A percentile compares a stretch with the other conserved stretches of the same genome.
Evolutionary conservation across 2,797 vertebrate genomes (phyloP).

Genomic region (Eulemur rubriventer): DNA sequence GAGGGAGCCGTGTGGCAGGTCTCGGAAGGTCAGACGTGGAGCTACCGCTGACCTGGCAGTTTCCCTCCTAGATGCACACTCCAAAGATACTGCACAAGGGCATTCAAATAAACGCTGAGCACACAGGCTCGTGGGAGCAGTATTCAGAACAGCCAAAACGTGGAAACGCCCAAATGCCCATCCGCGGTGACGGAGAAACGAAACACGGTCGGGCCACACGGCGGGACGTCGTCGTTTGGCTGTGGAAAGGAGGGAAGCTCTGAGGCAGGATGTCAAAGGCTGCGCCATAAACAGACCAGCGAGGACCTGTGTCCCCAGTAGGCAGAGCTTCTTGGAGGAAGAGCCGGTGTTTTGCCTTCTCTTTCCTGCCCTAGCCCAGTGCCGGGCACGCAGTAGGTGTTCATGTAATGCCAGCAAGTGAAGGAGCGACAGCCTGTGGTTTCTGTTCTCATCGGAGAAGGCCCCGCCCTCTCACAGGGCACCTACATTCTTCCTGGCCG

Average conservation of each 20-base stretch:
- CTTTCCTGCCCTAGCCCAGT: fast-evolving
- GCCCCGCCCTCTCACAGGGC: neutral
- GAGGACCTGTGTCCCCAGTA: neutral
- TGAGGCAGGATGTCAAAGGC: no score
- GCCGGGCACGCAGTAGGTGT: neutral
- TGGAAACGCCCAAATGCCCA: neutral
- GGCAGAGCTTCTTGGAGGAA: neutral
- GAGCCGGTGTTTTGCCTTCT: fast-evolving
- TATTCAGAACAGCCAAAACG: fast-evolving
- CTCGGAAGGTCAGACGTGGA: neutral
- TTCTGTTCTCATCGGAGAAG: neutral
- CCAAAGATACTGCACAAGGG: neutral
- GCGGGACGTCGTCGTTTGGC: neutral
- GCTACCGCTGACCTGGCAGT: fast-evolving
- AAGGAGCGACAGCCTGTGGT: fast-evolving
- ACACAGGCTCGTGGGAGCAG: neutral
- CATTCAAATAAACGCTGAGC: fast-evolving
- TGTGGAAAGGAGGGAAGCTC: no score
- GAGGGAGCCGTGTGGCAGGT: fast-evolving
- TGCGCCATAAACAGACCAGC: fast-evolving
- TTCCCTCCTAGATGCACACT: fast-evolving
- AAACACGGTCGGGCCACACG: fast-evolving
- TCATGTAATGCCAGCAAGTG: fast-evolving
- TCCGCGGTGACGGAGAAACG: fast-evolving
- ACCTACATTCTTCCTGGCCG: neutral